Evolutionary conservation across 1,140 invertebrate genomes (phyloP).

Genomic region (Zaprionus taronus): DNA sequence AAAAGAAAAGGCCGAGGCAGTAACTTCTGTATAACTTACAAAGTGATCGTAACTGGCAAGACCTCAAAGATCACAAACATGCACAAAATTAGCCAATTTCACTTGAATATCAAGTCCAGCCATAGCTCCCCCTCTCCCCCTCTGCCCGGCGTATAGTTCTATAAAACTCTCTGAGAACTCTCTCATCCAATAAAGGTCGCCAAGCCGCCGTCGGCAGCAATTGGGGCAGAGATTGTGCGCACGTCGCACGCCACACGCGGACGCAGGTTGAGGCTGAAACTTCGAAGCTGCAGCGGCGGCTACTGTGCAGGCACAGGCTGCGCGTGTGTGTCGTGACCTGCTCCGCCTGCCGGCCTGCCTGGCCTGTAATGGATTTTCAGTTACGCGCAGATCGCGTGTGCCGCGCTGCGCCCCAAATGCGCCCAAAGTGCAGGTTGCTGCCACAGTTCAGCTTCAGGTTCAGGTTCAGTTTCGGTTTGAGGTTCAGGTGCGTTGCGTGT

Average conservation of each 20-base stretch:
- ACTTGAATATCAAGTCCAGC: not conserved
- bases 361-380: conserved; percentile 64
- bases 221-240: conserved; percentile 25
- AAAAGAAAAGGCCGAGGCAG: not conserved
- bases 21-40: not conserved
- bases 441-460: not conserved
- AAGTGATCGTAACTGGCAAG: not conserved
- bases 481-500: conserved; percentile 40
- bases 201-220: conserved; percentile 23
- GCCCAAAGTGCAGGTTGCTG: conserved; percentile 6
- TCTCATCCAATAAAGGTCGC: conserved; percentile 38
- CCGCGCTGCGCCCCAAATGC: conserved; percentile 18
- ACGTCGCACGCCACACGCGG: not conserved
- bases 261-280: too few species aligned
- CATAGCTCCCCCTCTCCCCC: not conserved
- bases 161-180: not conserved
- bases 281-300: conserved; percentile 34
- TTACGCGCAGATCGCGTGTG: conserved; percentile 73
- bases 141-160: not conserved
- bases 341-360: not conserved
- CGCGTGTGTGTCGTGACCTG: conserved; percentile 50
- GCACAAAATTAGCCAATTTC: not conserved
- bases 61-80: too few species aligned
- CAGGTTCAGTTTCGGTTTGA: conserved; percentile 1
- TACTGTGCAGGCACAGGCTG: conserved; percentile 26